phyloP scores from a whole-genome alignment of 1,140 invertebrate genomes.

The Philotrypesis tridentata region DNA sequence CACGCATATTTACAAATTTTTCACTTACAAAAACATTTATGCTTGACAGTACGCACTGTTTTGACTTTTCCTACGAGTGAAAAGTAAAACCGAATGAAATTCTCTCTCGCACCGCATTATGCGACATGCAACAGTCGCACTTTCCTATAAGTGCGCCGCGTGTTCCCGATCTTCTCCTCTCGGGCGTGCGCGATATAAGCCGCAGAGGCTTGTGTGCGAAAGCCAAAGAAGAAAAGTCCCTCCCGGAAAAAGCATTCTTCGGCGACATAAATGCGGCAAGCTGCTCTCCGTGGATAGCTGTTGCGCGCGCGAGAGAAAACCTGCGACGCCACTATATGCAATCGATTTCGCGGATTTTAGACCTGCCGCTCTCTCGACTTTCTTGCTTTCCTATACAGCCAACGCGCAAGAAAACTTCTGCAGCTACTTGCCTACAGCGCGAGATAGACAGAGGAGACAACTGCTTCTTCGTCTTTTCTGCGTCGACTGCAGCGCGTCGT shows the following conservation, averaged over 20 bases:
- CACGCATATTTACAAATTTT: too few species aligned
- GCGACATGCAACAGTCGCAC: too few species aligned
- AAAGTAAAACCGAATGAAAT: background rate
- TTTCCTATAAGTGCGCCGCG: too few species aligned
- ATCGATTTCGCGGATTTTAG: constrained; percentile 29
- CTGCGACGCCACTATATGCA: constrained; percentile 15
- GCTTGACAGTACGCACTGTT: too few species aligned
- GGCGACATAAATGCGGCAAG: constrained; percentile 3
- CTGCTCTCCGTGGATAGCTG: background rate
- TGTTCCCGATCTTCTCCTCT: background rate
- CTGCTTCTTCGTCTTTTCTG: background rate
- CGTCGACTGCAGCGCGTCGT: background rate
- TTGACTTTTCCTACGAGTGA: background rate
- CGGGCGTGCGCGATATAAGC: too few species aligned
- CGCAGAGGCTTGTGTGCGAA: too few species aligned
- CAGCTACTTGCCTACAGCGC: background rate
- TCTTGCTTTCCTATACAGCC: background rate
- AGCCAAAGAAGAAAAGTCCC: background rate
- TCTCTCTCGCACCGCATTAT: background rate
- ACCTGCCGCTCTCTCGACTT: background rate
- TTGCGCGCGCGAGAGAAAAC: background rate
- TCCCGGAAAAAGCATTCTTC: constrained; percentile 17
- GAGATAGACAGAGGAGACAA: background rate
- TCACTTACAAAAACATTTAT: too few species aligned
- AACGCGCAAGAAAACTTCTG: background rate